Evolutionary conservation across 2,797 vertebrate species (phyloP), one percentile per base, ranked within the genome.

Genomic region (Notamacropus eugenii): DNA sequence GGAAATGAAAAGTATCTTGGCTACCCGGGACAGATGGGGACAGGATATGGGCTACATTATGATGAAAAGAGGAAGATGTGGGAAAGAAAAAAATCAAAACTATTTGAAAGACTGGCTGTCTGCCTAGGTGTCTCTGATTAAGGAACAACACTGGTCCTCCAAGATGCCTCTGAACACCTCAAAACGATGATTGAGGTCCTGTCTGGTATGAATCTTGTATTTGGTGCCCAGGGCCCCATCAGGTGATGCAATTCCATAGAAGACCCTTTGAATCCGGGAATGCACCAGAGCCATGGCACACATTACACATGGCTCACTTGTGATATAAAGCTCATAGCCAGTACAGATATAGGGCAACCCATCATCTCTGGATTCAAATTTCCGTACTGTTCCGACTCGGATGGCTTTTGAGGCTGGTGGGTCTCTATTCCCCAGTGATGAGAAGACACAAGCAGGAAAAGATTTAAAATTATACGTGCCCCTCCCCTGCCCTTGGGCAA

Each of bases 231-330:
- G 95, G 0, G 99, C 99, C 0, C 99, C 99, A 0, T 99, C 99
- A 0, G 98, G 95, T 0, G 99, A 98, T 0, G 98, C 46, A 0
- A 96, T 96, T 6, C 99, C 99, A 0, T 99, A 99, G 98, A 99
- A 99, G 74, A 99, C 99, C 0, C 99, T 97, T 3, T 98, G 98
- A 31, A 99, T 99, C 62, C 99, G 98, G 1, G 99, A 99, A 95
- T 99, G 99, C 0, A 99, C 98, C 90, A 99, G 98, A 0, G 99
- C 99, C 99, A 99, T 99, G 93, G 99, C 98, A 0, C 99, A 99
- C 99, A 99, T 99, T 1, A 99, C 96, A 0, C 99, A 99, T 0
- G 99, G 99, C 93, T 99, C 99, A 0, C 99, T 97, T n/a, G 99
- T 99, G 74, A 99, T 97, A 0, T 99, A 99, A 13, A 99, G 98